Evolutionary conservation across 2,888 invertebrate species (phyloP).

Genomic region (Ophion ventricosus): DNA sequence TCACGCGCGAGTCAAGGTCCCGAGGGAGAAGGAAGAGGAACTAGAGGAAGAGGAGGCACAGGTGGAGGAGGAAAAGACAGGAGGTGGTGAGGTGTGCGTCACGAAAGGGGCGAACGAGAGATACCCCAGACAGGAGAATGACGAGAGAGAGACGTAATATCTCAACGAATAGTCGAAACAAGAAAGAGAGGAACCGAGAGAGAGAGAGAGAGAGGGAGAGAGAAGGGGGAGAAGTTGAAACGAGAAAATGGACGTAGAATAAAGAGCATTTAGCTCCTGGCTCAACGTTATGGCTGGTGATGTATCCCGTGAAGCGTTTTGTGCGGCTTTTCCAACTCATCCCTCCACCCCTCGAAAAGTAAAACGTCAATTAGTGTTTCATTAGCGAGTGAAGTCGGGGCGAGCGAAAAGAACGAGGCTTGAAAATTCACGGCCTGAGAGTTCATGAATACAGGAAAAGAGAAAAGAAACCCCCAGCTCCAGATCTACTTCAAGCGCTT

Average conservation of each 20-base stretch:
- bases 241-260: constrained; percentile 42
- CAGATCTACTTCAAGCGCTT: neutral
- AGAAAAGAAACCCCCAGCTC: neutral
- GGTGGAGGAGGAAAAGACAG: neutral
- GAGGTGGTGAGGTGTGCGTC: constrained; percentile 12
- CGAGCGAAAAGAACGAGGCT: constrained; percentile 22
- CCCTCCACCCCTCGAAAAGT: constrained; percentile 35
- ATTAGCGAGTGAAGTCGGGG: constrained; percentile 67
- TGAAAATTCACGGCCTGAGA: neutral
- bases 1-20: constrained; percentile 69
- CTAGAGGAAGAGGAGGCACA: constrained; percentile 29
- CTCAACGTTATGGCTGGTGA: constrained; percentile 52
- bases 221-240: neutral
- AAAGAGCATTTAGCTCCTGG: constrained; percentile 54
- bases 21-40: constrained; percentile 48
- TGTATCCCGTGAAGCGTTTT: constrained; percentile 52
- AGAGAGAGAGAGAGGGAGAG: constrained; percentile 15
- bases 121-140: constrained; percentile 35
- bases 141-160: constrained; percentile 17
- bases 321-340: constrained; percentile 16
- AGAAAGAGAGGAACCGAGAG: neutral
- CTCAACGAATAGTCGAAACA: neutral
- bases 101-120: constrained; percentile 32
- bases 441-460: neutral
- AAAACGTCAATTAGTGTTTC: constrained; percentile 75